These are phyloP conservation scores for Drosophila ambigua DNA, from an alignment of 1,140 invertebrate species.

Conservation along the genomic window DNA sequence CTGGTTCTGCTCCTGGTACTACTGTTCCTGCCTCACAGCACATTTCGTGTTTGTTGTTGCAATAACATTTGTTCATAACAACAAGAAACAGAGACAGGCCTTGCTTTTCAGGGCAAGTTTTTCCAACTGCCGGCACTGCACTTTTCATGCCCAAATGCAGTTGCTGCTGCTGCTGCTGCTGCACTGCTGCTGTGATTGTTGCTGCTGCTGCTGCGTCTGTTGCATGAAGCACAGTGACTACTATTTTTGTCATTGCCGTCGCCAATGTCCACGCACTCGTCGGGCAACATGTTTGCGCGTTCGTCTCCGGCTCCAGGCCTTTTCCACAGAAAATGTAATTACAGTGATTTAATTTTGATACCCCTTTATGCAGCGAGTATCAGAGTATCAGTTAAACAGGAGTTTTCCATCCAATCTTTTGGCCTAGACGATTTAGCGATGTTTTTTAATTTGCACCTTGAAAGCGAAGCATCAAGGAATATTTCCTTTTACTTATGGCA, in stretches of 20 bases:
- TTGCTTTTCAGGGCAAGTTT: constrained; percentile 65
- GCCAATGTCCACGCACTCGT: constrained; percentile 61
- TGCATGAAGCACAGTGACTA: constrained; percentile 48
- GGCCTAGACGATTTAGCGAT: too few species aligned
- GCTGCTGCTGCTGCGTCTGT: constrained; percentile 6
- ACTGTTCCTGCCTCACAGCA: constrained; percentile 5
- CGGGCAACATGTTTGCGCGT: constrained; percentile 68
- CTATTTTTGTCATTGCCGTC: constrained; percentile 56
- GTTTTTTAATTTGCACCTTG: too few species aligned
- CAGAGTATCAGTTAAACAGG: too few species aligned
- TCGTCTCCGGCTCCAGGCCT: constrained; percentile 41
- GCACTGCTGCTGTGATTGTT: constrained; percentile 2
- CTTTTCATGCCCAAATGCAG: constrained; percentile 78
- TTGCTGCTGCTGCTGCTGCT: constrained; percentile 25
- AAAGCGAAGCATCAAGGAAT: too few species aligned
- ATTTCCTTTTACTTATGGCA: too few species aligned
- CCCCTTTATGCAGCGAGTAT: too few species aligned
- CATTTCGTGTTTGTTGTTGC: constrained; percentile 44
- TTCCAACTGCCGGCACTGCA: constrained; percentile 71
- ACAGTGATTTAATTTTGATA: constrained; percentile 54
- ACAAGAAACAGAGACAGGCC: constrained; percentile 42
- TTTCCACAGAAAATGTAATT: constrained; percentile 74
- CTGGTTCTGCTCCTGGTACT: constrained; percentile 20
- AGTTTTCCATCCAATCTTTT: too few species aligned
- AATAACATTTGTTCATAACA: constrained; percentile 68